A percentile compares a stretch with the other conserved stretches of the same genome.
Conservation (phyloP, 2,113 vertebrate species). For the Xenopus borealis region DNA sequence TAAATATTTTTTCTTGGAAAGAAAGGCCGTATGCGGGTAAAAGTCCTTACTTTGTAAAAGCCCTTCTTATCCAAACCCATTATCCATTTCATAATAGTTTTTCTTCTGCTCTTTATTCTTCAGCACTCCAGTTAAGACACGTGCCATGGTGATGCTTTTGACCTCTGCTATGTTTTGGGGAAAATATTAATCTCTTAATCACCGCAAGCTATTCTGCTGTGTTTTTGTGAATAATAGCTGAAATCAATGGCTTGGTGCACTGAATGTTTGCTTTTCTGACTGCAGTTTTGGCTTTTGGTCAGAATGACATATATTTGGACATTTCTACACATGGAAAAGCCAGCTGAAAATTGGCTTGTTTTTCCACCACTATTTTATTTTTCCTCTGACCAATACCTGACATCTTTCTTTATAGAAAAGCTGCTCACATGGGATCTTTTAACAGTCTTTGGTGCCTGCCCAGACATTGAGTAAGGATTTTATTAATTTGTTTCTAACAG, state of each 20-base stretch:
- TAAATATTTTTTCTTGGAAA: too few species aligned
- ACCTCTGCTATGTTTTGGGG: not conserved
- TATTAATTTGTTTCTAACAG: slow-evolving; percentile 8
- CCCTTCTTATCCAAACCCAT: too few species aligned
- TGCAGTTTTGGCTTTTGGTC: slow-evolving; percentile 6
- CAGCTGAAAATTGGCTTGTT: slow-evolving; percentile 14
- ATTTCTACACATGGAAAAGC: not conserved
- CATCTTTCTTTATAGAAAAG: slow-evolving; percentile 10
- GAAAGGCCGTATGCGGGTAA: too few species aligned
- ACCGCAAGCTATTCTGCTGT: not conserved
- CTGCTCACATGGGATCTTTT: slow-evolving; percentile 14
- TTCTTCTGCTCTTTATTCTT: too few species aligned
- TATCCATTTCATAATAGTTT: too few species aligned
- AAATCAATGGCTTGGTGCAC: not conserved
- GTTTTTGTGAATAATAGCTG: not conserved
- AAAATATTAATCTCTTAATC: not conserved
- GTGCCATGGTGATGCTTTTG: not conserved
- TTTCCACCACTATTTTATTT: not conserved
- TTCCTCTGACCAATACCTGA: slow-evolving; percentile 21
- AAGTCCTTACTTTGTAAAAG: too few species aligned
- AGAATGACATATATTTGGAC: not conserved
- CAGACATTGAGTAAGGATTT: slow-evolving; percentile 14
- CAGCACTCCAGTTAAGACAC: not conserved
- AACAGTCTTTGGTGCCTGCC: not conserved
- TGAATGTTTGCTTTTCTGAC: not conserved